Percentiles rank a stretch among this genome's conserved stretches.
phyloP scores from a whole-genome alignment of 1,140 invertebrate genomes.

The Cotesia glomerata region DNA sequence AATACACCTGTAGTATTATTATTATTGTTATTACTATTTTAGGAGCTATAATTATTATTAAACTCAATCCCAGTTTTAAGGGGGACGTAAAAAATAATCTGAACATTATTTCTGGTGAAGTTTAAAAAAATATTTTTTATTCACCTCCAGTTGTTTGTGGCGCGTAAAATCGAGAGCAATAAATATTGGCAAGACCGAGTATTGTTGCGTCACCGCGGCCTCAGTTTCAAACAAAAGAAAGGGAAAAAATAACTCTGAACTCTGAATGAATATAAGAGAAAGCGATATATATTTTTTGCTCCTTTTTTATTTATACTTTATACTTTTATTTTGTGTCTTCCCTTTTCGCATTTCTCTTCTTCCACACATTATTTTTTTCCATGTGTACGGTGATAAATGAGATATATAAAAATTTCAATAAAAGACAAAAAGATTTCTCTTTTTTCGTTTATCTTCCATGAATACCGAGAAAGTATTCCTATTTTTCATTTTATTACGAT shows the following conservation, averaged over 20 bases:
- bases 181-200: background rate
- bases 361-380: too few relatives aligned
- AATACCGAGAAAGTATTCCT: too few relatives aligned
- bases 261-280: slow-evolving; percentile 2
- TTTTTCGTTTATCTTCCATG: too few relatives aligned
- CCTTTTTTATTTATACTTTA: background rate
- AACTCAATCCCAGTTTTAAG: background rate
- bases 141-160: background rate
- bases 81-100: background rate
- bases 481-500: too few relatives aligned
- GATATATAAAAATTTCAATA: too few relatives aligned
- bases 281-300: background rate
- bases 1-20: background rate
- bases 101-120: background rate
- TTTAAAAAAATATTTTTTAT: background rate
- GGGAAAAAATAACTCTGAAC: background rate
- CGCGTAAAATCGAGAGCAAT: background rate
- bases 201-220: slow-evolving; percentile 1
- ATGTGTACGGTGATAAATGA: too few relatives aligned
- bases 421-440: too few relatives aligned
- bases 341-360: too few relatives aligned
- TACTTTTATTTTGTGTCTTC: background rate
- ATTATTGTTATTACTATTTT: background rate
- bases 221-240: background rate
- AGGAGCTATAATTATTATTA: background rate